Evolutionary conservation across 1,140 invertebrate species (phyloP).

Genomic region (Mya arenaria): DNA sequence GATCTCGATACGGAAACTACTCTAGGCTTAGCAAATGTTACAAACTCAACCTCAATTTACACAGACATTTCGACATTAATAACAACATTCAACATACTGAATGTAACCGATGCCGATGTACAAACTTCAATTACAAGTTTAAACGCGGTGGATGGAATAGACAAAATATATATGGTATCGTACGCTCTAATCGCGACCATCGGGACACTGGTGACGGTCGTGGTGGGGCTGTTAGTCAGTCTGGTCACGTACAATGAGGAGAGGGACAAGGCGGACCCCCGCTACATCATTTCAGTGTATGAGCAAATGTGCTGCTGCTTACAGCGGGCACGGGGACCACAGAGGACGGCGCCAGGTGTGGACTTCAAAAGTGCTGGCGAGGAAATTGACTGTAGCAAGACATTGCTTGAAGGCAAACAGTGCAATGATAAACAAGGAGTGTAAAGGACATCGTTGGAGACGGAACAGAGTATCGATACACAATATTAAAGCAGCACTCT

Average conservation of each 20-base stretch:
- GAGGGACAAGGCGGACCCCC: constrained; percentile 22
- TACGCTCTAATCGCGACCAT: constrained; percentile 33
- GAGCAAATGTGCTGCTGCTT: constrained; percentile 29
- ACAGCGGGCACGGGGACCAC: no score
- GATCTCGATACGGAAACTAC: background rate
- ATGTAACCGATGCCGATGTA: background rate
- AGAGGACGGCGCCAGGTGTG: background rate
- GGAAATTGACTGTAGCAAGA: background rate
- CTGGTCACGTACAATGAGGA: constrained; percentile 8
- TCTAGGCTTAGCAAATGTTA: background rate
- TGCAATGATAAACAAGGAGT: no score
- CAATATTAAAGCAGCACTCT: no score
- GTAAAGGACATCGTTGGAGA: no score
- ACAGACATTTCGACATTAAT: background rate
- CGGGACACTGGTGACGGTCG: constrained; percentile 28
- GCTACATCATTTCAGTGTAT: constrained; percentile 1
- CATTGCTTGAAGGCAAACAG: background rate
- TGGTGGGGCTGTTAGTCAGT: constrained; percentile 25
- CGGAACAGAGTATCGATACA: no score
- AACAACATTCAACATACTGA: background rate
- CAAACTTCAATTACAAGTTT: background rate
- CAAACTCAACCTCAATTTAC: background rate
- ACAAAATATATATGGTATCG: constrained; percentile 26
- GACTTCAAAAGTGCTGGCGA: background rate
- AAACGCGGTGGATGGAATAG: background rate